A percentile compares a stretch with the other conserved stretches of the same genome.
These are phyloP conservation scores for Ciona savignyi DNA, from an alignment of 23 tunicate genomes.

Conservation along the genomic window DNA sequence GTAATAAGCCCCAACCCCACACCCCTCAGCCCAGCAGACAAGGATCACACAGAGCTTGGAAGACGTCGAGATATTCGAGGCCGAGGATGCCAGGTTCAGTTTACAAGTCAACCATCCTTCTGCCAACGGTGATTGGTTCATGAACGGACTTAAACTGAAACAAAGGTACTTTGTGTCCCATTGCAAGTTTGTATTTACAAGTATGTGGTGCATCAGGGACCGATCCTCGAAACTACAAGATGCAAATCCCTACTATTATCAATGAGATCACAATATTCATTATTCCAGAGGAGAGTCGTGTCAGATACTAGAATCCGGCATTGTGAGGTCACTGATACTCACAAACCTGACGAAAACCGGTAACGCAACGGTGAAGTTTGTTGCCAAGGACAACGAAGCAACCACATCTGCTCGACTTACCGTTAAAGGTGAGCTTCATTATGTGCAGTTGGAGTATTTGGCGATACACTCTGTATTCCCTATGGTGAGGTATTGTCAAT, in stretches of 20 bases:
- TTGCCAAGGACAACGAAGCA: background rate
- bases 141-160: conserved; percentile 35
- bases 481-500: too few relatives aligned
- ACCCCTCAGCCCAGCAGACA: conserved; percentile 15
- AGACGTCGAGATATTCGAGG: conserved; percentile 26
- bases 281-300: conserved; percentile 25
- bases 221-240: too few relatives aligned
- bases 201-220: too few relatives aligned
- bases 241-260: too few relatives aligned
- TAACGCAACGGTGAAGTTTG: conserved; percentile 36
- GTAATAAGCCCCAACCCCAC: too few relatives aligned
- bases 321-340: conserved; percentile 22
- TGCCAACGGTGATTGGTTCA: conserved; percentile 25
- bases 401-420: conserved; percentile 18
- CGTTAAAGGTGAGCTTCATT: conserved; percentile 12
- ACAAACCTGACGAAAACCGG: conserved; percentile 34
- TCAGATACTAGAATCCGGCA: conserved; percentile 28
- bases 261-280: too few relatives aligned
- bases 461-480: too few relatives aligned
- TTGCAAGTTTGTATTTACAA: too few relatives aligned
- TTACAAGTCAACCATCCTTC: conserved; percentile 23
- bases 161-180: conserved; percentile 24
- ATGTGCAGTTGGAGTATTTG: too few relatives aligned
- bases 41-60: conserved; percentile 20
- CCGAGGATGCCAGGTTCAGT: conserved; percentile 28